A percentile compares a stretch with the other conserved stretches of the same genome.
Conservation (phyloP, 2,797 vertebrate species). For the Trachurus trachurus region DNA sequence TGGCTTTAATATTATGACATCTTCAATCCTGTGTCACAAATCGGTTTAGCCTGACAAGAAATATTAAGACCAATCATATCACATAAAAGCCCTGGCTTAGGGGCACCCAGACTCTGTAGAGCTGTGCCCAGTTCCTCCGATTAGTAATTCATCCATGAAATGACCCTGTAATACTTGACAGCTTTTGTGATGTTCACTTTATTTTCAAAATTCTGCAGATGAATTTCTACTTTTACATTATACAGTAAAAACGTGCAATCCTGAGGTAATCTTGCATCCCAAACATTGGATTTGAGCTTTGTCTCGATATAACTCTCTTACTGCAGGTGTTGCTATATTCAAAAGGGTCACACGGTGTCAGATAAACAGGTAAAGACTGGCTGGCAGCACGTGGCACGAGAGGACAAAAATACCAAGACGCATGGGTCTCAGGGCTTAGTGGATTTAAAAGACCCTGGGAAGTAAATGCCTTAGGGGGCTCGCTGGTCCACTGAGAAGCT, state of each 20-base stretch:
- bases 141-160: slow-evolving; percentile 1
- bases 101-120: not conserved
- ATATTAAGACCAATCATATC: not conserved
- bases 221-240: not conserved
- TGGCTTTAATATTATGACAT: not conserved
- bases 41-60: not conserved
- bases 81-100: not conserved
- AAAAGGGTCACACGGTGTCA: not conserved
- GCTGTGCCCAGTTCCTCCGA: not conserved
- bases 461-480: slow-evolving; percentile 6
- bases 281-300: not conserved
- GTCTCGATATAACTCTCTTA: slow-evolving; percentile 8
- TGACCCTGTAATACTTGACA: not conserved
- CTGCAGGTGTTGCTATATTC: slow-evolving; percentile 14
- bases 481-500: not conserved
- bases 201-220: too few relatives aligned
- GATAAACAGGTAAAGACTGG: not conserved
- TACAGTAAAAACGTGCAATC: not conserved
- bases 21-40: not conserved
- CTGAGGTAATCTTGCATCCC: not conserved
- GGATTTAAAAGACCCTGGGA: slow-evolving; percentile 31
- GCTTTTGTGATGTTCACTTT: not conserved
- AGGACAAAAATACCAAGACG: slow-evolving; percentile 37
- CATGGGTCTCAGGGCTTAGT: slow-evolving; percentile 34
- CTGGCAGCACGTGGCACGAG: not conserved